These are phyloP conservation scores for Mustelus asterias DNA, from an alignment of 2,113 vertebrate species.

Conservation along the genomic window DNA sequence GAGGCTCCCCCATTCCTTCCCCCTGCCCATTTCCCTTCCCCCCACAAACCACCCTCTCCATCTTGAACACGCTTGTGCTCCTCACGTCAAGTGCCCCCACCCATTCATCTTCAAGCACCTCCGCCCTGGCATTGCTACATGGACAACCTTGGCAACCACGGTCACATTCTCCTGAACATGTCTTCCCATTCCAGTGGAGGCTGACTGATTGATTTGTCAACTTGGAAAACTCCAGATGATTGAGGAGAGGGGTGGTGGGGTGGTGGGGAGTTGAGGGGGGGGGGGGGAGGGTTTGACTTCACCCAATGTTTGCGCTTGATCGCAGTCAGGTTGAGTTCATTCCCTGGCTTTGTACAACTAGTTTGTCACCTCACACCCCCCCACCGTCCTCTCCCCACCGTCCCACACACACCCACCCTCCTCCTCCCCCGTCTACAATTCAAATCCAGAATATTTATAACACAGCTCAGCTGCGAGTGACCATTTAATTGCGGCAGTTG, in stretches of 20 bases:
- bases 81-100: not conserved
- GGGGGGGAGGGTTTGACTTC: not conserved
- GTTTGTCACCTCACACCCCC: not conserved
- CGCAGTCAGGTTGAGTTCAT: not conserved
- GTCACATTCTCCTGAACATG: not conserved
- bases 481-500: not conserved
- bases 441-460: constrained; percentile 19
- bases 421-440: not conserved
- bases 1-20: not conserved
- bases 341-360: not conserved
- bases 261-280: too few species aligned
- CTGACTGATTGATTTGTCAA: not conserved
- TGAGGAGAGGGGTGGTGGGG: too few species aligned
- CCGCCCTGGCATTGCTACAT: too few species aligned
- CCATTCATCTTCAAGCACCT: not conserved
- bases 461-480: not conserved
- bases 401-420: too few species aligned
- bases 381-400: too few species aligned
- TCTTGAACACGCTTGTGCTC: not conserved
- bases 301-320: not conserved
- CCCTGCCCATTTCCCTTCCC: too few species aligned
- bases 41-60: not conserved
- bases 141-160: not conserved
- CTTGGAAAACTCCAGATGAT: not conserved
- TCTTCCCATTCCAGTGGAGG: not conserved